Evolutionary conservation across 2,888 invertebrate genomes (phyloP), one percentile per base, ranked within the genome.

Genomic region (Carpatolechia fugitivella): DNA sequence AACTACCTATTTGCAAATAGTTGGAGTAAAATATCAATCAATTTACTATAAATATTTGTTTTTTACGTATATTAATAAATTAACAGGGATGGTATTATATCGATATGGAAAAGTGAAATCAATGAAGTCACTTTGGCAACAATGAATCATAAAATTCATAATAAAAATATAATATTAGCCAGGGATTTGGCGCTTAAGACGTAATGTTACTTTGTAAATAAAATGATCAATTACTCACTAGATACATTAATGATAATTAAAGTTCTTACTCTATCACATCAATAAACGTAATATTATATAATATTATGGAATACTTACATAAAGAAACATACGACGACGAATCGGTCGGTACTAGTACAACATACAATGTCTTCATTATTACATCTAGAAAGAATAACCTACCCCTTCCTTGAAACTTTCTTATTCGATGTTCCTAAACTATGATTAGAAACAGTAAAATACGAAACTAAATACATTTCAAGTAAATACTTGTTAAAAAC

Each of bases 301-400:
- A 70, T 64, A 68, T 62, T 69, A 76, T 77, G 80, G 76, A 81
- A 81, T 80, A 74, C 65, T 64, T 70, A 71, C 67, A 69, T 73
- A 74, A 68, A 73, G 60, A 66, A 58, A 71, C 64, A 41, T 24
- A 24, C 3, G 24, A 24, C 24, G 24, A 24, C 24, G 24, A 3
- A 6, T 68, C 62, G 60, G 70, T 65, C 70, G 66, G 70, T 65
- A 70, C 63, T 65, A 71, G 62, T 66, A 76, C 72, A 70, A 74
- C 70, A 72, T 66, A 66, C 70, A 74, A 68, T 78, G 78, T 77
- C 78, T 80, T 77, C 71, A 66, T 70, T 61, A 66, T 67, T 65
- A 59, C 63, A 61, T 57, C 62, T 61, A 59, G 58, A 57, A 52
- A 31, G 56, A 55, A 53, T 41, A 41, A 11, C 10, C 18, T 41